Evolutionary conservation across 2,797 vertebrate genomes (phyloP).

Genomic region (Bucorvus abyssinicus): DNA sequence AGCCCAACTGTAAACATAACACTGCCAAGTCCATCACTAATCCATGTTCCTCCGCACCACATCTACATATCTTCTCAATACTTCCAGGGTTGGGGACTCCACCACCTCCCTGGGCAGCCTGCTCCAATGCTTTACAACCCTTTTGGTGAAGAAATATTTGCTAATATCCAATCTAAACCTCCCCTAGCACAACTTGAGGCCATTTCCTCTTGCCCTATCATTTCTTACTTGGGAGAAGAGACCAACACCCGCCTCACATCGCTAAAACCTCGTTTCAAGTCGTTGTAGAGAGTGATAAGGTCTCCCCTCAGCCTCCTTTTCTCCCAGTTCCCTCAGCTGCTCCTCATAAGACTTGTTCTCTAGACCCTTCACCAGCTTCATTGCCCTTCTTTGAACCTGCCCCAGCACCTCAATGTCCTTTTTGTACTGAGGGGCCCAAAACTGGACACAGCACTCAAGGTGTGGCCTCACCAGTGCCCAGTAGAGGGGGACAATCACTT

Average conservation of each 20-base stretch:
- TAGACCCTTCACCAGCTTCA: not conserved
- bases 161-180: not conserved
- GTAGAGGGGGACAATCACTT: not conserved
- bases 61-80: not conserved
- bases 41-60: not conserved
- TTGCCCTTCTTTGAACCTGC: not conserved
- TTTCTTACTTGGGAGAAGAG: not conserved
- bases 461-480: not conserved
- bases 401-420: not conserved
- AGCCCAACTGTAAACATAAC: not conserved
- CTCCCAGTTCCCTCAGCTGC: not conserved
- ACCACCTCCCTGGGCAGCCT: not conserved
- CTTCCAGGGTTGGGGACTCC: not conserved
- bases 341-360: not conserved
- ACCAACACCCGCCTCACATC: not conserved
- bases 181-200: not conserved
- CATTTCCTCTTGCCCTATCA: not conserved
- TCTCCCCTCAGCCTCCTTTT: not conserved
- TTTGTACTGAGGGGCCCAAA: not conserved
- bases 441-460: not conserved
- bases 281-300: not conserved
- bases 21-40: not conserved
- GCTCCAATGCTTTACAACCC: not conserved
- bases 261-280: not conserved
- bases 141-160: not conserved